Evolutionary conservation across 2,113 vertebrate species (phyloP), one percentile per base, ranked within the genome.

Genomic region (Okapia johnstoni): DNA sequence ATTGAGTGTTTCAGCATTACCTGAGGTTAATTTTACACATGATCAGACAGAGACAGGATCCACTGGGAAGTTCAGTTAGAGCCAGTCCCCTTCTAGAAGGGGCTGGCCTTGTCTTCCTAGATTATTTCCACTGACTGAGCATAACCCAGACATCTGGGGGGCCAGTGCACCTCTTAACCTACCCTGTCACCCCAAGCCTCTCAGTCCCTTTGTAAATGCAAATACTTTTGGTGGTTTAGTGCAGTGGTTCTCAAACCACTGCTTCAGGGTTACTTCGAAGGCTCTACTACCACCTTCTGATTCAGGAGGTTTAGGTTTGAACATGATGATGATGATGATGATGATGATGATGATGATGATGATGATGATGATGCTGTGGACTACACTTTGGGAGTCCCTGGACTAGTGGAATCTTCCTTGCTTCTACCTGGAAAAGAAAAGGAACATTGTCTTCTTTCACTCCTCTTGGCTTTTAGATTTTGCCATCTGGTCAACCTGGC

Each of bases 161-260:
- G 4, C 43, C 84, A 58, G 12, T 11, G 12, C 30, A 52, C 54
- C 81, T 91, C 48, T 52, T 85, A 40, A 0, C 43, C 55, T 89
- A 40, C 43, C 55, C 36, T 57, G 57, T 40, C 48, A 50, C 43
- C 25, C 21, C 12, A 5, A 21, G 13, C 1, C 46, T 80, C 55
- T 92, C 52, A 80, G 30, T 93, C 90, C 43, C 43, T 91, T 60
- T 89, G 15, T 40, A 60, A 80, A 85, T 91, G 90, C 33, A 93
- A 58, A 88, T 80, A 76, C 28, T n/a, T 46, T 46, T 55, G 48
- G 40, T 73, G 43, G 50, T 61, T 93, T 85, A 89, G 79, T 57
- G 26, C 26, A 43, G 12, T 30, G n/a, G 33, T 63, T 93, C 54
- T 90, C 46, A 54, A 48, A 28, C 16, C 13, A 33, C 6, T 26